Evolutionary conservation across 2,888 invertebrate species (phyloP).

Genomic region (Microdon myrmicae): DNA sequence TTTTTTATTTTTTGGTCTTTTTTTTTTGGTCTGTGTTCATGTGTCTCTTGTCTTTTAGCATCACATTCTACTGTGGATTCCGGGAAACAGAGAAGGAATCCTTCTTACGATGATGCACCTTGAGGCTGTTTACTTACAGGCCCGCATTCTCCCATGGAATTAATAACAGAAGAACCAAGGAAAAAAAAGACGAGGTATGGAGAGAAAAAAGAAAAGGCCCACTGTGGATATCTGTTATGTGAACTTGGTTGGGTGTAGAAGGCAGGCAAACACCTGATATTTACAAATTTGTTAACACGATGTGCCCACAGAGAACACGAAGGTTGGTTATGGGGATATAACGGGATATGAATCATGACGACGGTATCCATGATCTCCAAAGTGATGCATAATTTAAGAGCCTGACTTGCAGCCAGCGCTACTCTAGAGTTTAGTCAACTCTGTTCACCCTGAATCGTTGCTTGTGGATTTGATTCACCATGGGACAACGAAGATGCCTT

Average conservation of each 20-base stretch:
- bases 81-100: slow-evolving; percentile 19
- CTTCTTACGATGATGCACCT: slow-evolving; percentile 36
- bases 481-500: too few relatives aligned
- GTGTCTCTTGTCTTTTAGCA: too few relatives aligned
- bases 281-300: slow-evolving; percentile 60
- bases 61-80: too few relatives aligned
- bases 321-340: slow-evolving; percentile 59
- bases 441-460: slow-evolving; percentile 10
- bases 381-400: slow-evolving; percentile 54
- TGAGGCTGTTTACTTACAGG: slow-evolving; percentile 38
- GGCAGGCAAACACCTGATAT: slow-evolving; percentile 61
- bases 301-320: slow-evolving; percentile 30
- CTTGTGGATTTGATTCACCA: too few relatives aligned
- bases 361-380: slow-evolving; percentile 65
- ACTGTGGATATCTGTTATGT: too few relatives aligned
- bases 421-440: slow-evolving; percentile 36
- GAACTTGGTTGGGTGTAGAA: slow-evolving; percentile 26
- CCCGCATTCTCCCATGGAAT: slow-evolving; percentile 23
- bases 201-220: slow-evolving; percentile 4
- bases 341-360: slow-evolving; percentile 67
- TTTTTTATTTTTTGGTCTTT: background rate
- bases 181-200: slow-evolving; percentile 15
- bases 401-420: slow-evolving; percentile 21
- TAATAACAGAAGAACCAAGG: slow-evolving; percentile 1
- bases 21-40: background rate